Percentiles rank a stretch among this genome's conserved stretches.
Conservation (phyloP, 1,140 invertebrate species). For the Rhizoglyphus robini region DNA sequence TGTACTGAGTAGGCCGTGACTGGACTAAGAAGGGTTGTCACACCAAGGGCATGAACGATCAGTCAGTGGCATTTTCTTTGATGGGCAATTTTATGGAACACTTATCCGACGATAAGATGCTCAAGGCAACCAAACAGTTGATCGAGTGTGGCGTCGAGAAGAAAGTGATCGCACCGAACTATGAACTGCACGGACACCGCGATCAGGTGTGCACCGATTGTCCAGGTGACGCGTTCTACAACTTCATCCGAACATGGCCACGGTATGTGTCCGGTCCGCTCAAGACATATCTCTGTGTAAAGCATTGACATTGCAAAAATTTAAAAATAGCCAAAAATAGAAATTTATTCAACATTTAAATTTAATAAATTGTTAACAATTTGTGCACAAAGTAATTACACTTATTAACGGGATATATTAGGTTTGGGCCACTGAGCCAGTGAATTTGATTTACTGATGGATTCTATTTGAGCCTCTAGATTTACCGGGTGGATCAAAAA, state of each 20-base stretch:
- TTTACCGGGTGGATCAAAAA: no score
- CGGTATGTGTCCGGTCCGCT: constrained; percentile 21
- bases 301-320: no score
- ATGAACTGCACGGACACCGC: constrained; percentile 23
- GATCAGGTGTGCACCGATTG: constrained; percentile 24
- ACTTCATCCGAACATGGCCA: constrained; percentile 17
- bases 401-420: no score
- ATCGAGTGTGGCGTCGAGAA: constrained; percentile 17
- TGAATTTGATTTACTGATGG: no score
- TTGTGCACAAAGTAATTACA: no score
- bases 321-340: no score
- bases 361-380: no score
- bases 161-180: background rate
- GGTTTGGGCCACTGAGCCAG: no score
- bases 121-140: constrained; percentile 7
- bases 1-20: constrained; percentile 21
- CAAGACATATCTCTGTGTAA: constrained; percentile 15
- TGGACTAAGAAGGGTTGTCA: constrained; percentile 31
- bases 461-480: no score
- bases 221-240: constrained; percentile 23
- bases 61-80: constrained; percentile 29
- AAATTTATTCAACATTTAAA: no score
- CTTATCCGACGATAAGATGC: constrained; percentile 9
- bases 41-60: constrained; percentile 28
- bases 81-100: constrained; percentile 26